These are phyloP conservation scores for Helogale parvula DNA, from an alignment of 2,113 vertebrate genomes.

Conservation along the genomic window DNA sequence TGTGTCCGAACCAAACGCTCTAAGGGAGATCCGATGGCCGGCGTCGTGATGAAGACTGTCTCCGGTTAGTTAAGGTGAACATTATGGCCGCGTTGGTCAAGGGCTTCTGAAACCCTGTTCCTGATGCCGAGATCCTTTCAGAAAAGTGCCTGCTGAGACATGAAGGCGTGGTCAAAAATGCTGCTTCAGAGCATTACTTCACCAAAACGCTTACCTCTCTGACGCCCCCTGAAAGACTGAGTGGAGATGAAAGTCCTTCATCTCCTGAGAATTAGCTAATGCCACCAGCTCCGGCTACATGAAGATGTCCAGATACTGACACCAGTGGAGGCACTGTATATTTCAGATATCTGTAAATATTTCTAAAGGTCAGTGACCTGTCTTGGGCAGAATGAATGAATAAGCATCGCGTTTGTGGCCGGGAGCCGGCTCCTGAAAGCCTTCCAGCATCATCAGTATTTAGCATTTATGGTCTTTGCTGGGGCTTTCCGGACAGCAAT, in stretches of 20 bases:
- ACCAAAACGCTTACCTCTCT: not conserved
- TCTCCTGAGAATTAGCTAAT: not conserved
- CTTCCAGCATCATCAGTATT: accelerated
- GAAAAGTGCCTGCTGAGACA: not conserved
- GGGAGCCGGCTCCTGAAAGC: not conserved
- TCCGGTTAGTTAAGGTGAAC: accelerated
- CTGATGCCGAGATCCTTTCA: not conserved
- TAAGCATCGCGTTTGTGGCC: not conserved
- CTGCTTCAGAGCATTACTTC: not conserved
- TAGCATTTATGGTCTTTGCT: not conserved
- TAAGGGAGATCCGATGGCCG: no score
- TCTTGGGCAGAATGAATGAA: not conserved
- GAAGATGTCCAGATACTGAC: not conserved
- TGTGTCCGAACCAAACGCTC: not conserved
- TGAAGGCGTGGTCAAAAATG: not conserved
- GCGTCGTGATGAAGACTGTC: accelerated
- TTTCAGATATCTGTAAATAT: conserved; percentile 37
- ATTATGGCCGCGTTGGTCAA: accelerated
- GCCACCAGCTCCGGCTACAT: accelerated
- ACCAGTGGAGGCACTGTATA: not conserved
- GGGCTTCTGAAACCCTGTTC: no score
- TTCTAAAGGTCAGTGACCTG: conserved; percentile 39
- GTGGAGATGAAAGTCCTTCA: not conserved
- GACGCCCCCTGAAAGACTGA: not conserved
- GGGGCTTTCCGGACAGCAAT: not conserved